These are phyloP conservation scores for Pyrocoelia pectoralis DNA, from an alignment of 2,888 invertebrate species.

Conservation along the genomic window DNA sequence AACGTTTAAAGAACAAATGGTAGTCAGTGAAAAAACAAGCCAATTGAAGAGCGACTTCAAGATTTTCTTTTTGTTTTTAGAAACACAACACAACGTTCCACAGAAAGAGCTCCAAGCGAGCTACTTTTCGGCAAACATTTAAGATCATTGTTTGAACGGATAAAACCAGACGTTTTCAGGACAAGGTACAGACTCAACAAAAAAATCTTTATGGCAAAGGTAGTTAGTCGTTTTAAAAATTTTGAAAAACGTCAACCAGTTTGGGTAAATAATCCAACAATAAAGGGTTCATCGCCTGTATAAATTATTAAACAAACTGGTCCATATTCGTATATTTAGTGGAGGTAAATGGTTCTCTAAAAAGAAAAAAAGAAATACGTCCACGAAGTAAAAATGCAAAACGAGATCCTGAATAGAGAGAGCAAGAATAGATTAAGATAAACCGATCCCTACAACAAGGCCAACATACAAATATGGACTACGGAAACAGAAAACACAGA, in stretches of 20 bases:
- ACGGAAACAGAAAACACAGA: too few relatives aligned
- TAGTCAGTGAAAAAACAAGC: background rate
- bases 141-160: background rate
- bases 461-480: too few relatives aligned
- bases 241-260: background rate
- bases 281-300: background rate
- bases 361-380: too few relatives aligned
- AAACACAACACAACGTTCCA: background rate
- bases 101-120: background rate
- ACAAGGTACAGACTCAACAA: background rate
- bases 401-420: too few relatives aligned
- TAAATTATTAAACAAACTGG: slow-evolving; percentile 50
- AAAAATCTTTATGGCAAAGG: background rate
- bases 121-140: background rate
- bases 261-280: background rate
- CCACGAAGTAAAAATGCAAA: too few relatives aligned
- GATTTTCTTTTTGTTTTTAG: background rate
- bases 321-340: too few relatives aligned
- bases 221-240: background rate
- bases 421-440: too few relatives aligned
- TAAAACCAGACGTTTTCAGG: background rate
- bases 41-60: background rate
- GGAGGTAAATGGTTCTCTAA: too few relatives aligned
- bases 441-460: too few relatives aligned
- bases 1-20: slow-evolving; percentile 19